Conservation (phyloP, 2,888 invertebrate genomes). For the Parnassius mnemosyne region DNA sequence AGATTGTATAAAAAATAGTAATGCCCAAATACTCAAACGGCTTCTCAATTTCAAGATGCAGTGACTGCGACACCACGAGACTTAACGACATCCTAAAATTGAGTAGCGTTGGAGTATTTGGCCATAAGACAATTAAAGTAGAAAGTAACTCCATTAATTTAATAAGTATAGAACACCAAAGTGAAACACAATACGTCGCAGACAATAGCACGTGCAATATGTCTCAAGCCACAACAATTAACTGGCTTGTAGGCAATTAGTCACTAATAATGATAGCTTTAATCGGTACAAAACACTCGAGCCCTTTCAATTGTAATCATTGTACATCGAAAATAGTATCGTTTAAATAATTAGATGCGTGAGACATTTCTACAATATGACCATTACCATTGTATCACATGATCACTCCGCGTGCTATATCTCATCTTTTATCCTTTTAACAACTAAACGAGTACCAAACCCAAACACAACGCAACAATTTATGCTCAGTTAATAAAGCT, state of each 20-base stretch:
- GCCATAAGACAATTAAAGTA: too few relatives aligned
- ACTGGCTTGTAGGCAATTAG: slow-evolving; percentile 24
- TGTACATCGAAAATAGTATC: not conserved
- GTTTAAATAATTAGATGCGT: not conserved
- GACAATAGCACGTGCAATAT: slow-evolving; percentile 13
- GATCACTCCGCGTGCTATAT: too few relatives aligned
- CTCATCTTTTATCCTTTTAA: too few relatives aligned
- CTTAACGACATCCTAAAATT: too few relatives aligned
- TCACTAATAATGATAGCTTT: slow-evolving; percentile 13
- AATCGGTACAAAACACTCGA: slow-evolving; percentile 11
- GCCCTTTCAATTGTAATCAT: slow-evolving; percentile 1
- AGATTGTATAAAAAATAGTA: too few relatives aligned
- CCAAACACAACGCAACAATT: slow-evolving; percentile 14
- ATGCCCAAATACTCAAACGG: too few relatives aligned
- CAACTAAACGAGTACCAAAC: not conserved
- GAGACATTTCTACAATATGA: not conserved
- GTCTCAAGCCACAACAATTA: slow-evolving; percentile 11
- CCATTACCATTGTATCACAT: too few relatives aligned
- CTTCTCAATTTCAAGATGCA: too few relatives aligned
- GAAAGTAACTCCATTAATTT: too few relatives aligned
- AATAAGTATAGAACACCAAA: too few relatives aligned
- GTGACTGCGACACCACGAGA: too few relatives aligned
- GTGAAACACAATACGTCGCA: not conserved
- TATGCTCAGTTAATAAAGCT: slow-evolving; percentile 11
- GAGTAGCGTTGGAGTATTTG: too few relatives aligned